Percentiles rank a stretch among this genome's conserved stretches.
Evolutionary conservation across 2,113 vertebrate species (phyloP).

Genomic region (Rhynchomys soricoides): DNA sequence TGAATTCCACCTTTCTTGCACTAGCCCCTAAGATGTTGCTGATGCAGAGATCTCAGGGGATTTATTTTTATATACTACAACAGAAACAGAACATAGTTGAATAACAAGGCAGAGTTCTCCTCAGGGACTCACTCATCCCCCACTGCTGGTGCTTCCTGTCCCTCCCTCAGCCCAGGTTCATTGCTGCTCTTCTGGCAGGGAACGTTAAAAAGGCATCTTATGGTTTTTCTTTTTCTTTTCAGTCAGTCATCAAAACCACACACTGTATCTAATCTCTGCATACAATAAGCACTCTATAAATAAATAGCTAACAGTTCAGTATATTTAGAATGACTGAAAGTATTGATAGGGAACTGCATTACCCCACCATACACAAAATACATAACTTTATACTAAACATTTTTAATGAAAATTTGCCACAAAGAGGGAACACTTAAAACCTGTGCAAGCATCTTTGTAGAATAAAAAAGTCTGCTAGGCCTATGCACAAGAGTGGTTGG

Average conservation of each 20-base stretch:
- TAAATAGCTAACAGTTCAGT: constrained; percentile 58
- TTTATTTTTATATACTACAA: neutral
- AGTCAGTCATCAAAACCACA: constrained; percentile 70
- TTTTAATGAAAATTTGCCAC: constrained; percentile 82
- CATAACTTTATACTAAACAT: constrained; percentile 84
- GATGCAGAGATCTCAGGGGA: no score
- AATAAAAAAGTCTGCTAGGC: no score
- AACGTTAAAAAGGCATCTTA: neutral
- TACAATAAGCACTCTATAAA: constrained; percentile 69
- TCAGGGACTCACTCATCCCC: rapidly evolving
- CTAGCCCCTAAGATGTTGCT: neutral
- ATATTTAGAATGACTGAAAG: constrained; percentile 73
- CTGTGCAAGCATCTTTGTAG: neutral
- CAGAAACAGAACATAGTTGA: neutral
- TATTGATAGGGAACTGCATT: constrained; percentile 74
- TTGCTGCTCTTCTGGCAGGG: neutral
- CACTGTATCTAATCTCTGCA: constrained; percentile 62
- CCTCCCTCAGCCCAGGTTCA: neutral
- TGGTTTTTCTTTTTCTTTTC: neutral
- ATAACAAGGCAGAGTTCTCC: rapidly evolving
- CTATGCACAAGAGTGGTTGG: neutral
- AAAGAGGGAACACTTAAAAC: constrained; percentile 81
- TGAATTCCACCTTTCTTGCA: neutral
- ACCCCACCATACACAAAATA: constrained; percentile 85
- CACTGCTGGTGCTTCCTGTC: neutral